Conservation (phyloP, 2,888 invertebrate genomes). For the Xestia ashworthii region DNA sequence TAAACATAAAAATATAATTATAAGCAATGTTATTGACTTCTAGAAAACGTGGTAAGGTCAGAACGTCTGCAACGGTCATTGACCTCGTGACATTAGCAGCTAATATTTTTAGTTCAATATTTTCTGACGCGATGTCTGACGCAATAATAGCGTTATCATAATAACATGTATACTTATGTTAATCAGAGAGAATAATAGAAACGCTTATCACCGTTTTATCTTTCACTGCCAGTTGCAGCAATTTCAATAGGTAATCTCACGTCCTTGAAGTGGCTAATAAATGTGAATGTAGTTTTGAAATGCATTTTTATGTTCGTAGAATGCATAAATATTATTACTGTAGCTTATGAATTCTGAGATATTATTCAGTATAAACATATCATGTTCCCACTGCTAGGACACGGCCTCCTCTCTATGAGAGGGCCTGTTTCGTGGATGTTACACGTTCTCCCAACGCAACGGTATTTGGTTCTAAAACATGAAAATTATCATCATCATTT, state of each 20-base stretch:
- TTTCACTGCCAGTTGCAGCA: slow-evolving; percentile 17
- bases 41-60: slow-evolving; percentile 31
- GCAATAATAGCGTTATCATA: slow-evolving; percentile 2
- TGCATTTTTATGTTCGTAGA: background rate
- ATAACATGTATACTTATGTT: background rate
- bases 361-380: background rate
- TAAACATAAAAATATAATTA: background rate
- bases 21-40: slow-evolving; percentile 45
- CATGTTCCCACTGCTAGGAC: background rate
- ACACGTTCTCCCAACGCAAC: no score
- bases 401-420: no score
- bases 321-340: background rate
- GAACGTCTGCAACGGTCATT: slow-evolving; percentile 45
- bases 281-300: background rate
- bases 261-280: background rate
- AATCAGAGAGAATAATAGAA: slow-evolving; percentile 12
- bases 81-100: slow-evolving; percentile 16
- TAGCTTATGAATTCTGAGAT: background rate
- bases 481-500: no score
- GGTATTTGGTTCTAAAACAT: background rate
- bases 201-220: slow-evolving; percentile 21
- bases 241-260: slow-evolving; percentile 10
- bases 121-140: slow-evolving; percentile 24
- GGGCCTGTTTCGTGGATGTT: no score
- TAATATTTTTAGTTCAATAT: slow-evolving; percentile 28